phyloP scores from a whole-genome alignment of 2,797 vertebrate genomes.

The Vipera ursinii region DNA sequence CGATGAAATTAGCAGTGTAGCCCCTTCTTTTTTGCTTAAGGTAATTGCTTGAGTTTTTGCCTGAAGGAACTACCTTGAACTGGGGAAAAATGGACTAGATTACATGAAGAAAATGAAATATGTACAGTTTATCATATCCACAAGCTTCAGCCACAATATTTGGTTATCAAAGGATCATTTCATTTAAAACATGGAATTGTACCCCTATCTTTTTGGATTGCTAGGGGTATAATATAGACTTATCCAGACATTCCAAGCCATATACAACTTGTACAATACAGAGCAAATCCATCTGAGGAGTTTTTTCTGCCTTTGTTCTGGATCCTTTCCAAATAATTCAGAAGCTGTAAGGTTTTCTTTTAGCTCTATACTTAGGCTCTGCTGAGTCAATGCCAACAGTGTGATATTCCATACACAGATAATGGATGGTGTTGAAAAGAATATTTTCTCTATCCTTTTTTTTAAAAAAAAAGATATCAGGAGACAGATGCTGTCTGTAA shows the following conservation, averaged over 20 bases:
- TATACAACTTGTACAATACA: neutral
- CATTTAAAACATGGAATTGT: neutral
- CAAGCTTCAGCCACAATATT: neutral
- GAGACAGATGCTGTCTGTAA: neutral
- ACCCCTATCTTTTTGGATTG: neutral
- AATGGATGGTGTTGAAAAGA: neutral
- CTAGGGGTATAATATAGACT: neutral
- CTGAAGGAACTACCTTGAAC: neutral
- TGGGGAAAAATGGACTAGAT: neutral
- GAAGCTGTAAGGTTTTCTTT: neutral
- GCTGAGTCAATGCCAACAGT: neutral
- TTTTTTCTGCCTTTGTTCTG: neutral
- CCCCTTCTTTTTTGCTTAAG: neutral
- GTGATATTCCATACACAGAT: neutral
- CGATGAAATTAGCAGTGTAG: neutral
- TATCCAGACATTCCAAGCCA: neutral
- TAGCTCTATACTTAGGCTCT: neutral
- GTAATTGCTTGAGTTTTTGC: neutral
- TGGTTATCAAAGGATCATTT: neutral
- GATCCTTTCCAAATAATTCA: slow-evolving; percentile 18
- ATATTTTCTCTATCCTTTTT: neutral
- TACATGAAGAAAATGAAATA: neutral
- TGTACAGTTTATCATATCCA: neutral
- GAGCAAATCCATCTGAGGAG: neutral
- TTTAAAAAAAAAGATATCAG: neutral